Base-by-base conservation (phyloP, 1,140 invertebrate species). In the Hermetia illucens region DNA sequence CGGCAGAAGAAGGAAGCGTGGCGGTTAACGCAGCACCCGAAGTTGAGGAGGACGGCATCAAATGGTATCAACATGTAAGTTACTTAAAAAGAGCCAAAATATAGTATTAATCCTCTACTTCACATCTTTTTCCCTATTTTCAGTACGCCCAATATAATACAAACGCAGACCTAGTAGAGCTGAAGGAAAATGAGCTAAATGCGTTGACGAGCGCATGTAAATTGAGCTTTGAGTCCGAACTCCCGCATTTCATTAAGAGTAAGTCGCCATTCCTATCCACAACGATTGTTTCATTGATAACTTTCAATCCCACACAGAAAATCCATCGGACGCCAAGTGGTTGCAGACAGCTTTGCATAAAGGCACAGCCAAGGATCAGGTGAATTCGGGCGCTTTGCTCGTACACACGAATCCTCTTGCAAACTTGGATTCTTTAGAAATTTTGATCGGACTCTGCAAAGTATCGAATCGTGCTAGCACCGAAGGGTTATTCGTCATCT, bases 361-460 rank as follows among this genome's bases (percentile, higher is more conserved):
- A 32, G 84, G 84, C 16, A 86, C 84, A 4, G 62, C 71, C 1
- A 66, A 69, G 3, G 87, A 90, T 62, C 81, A 79, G 51, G 64
- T 86, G 35, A 83, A 84, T 37, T 82, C 84, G 1, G 69, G 72
- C 19, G 75, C 79, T 3, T 47, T 90, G 8, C 55, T 80, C 8
- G 70, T 88, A 6, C 82, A 86, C 49, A 76, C 85, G 43, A 77
- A 78, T 44, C 77, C 82, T 0, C 63, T 85, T 22, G 78, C 82
- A 48, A 82, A 81, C 53, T 46, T 89, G 0, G 36, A 57, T 4
- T 64, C 71, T 20, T 47, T 90, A 0, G 64, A 70, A 12, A 65
- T 57, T 10, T 53, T 91, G 0, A 63, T 89, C n/a, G 62, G 61
- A 21, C 74, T 82, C 61, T 70, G 82, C 1, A 74, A 75, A 56